These are phyloP conservation scores for Trematomus loennbergii DNA, from an alignment of 2,113 vertebrate species.

Conservation along the genomic window DNA sequence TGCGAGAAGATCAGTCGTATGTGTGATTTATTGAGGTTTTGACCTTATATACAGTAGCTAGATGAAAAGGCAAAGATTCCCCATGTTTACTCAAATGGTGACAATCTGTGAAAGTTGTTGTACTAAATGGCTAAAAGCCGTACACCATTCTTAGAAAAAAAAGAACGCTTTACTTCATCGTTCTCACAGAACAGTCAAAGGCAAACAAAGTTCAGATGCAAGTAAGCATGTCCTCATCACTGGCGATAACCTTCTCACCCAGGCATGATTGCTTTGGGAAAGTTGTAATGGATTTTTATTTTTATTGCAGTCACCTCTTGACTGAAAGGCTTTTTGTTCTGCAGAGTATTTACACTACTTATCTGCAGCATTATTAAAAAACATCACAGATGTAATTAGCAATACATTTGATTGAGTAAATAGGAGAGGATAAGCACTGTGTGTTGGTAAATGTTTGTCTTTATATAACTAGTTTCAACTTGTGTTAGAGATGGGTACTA, in stretches of 20 bases:
- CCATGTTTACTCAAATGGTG: not conserved
- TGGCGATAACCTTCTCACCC: constrained; percentile 46
- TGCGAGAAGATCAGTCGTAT: not conserved
- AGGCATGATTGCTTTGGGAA: constrained; percentile 48
- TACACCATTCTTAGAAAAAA: not conserved
- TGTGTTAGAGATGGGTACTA: constrained; percentile 26
- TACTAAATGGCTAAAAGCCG: not conserved
- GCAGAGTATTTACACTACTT: constrained; percentile 29
- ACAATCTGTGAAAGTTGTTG: not conserved
- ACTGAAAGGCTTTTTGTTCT: constrained; percentile 10
- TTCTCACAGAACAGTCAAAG: constrained; percentile 18
- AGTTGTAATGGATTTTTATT: constrained; percentile 46
- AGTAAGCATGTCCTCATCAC: constrained; percentile 45
- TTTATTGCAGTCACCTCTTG: constrained; percentile 22
- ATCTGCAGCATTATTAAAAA: constrained; percentile 24
- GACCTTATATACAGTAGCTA: not conserved
- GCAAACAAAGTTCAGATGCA: constrained; percentile 43
- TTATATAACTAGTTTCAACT: constrained; percentile 34
- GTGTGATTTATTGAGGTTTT: not conserved
- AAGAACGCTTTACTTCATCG: not conserved
- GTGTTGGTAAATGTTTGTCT: constrained; percentile 24
- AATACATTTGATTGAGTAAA: constrained; percentile 33
- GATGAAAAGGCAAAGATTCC: not conserved
- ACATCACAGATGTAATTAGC: constrained; percentile 25
- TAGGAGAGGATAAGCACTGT: constrained; percentile 6